A percentile compares a stretch with the other conserved stretches of the same genome.
Evolutionary conservation across 2,113 vertebrate species (phyloP).

Genomic region (rat (Rattus norvegicus)): DNA sequence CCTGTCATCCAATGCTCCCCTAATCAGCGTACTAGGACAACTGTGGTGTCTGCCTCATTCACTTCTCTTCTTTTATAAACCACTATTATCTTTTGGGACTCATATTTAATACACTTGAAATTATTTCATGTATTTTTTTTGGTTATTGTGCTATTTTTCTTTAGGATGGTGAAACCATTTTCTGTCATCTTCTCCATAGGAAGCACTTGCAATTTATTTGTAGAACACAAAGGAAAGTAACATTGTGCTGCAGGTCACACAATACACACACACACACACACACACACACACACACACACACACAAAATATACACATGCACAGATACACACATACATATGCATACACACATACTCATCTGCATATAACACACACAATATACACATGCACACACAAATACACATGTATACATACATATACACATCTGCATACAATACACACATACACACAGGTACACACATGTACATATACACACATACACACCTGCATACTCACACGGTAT

Average conservation of each 20-base stretch:
- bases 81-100: not conserved
- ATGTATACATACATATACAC: rapidly evolving
- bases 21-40: rapidly evolving
- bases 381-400: not conserved
- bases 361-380: not conserved
- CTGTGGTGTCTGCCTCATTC: not conserved
- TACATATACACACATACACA: too few species aligned
- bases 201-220: not conserved
- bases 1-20: not conserved
- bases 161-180: not conserved
- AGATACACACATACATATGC: not conserved
- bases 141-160: not conserved
- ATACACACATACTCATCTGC: not conserved
- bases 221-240: not conserved
- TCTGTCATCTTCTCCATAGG: not conserved
- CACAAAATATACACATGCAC: too few species aligned
- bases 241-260: not conserved
- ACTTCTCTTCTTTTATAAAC: not conserved
- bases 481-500: not conserved
- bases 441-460: not conserved
- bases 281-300: rapidly evolving
- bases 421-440: not conserved
- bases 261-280: not conserved
- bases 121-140: rapidly evolving
- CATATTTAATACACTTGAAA: not conserved